These are phyloP conservation scores for Condylura cristata DNA, from an alignment of 2,113 vertebrate species.

Conservation along the genomic window DNA sequence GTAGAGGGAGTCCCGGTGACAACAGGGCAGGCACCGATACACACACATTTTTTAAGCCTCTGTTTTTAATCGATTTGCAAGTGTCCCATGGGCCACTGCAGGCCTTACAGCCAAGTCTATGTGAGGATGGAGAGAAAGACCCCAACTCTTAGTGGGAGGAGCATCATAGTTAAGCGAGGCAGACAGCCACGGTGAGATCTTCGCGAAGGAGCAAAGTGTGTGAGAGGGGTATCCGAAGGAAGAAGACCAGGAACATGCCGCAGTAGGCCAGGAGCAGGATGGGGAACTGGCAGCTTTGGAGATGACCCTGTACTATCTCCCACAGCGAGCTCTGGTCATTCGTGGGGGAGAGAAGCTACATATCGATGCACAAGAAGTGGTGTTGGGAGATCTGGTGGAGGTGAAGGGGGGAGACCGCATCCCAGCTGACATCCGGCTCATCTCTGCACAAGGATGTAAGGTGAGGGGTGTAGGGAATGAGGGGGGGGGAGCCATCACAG, in stretches of 20 bases:
- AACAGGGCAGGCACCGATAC: background rate
- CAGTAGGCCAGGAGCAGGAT: background rate
- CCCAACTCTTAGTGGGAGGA: background rate
- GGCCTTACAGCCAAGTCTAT: background rate
- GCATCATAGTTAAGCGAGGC: background rate
- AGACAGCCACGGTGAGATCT: background rate
- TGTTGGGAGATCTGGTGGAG: slow-evolving; percentile 91
- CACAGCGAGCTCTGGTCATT: slow-evolving; percentile 91
- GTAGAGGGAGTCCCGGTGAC: background rate
- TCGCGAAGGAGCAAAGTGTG: background rate
- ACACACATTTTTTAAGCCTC: background rate
- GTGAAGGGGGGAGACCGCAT: slow-evolving; percentile 91
- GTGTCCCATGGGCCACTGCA: background rate
- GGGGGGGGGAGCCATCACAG: background rate
- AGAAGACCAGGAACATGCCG: background rate
- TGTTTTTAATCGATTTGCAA: background rate
- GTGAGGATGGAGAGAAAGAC: background rate
- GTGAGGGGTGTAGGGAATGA: slow-evolving; percentile 66
- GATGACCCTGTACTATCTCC: fast-evolving
- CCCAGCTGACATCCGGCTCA: slow-evolving; percentile 90
- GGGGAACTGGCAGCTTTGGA: background rate
- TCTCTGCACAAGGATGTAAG: slow-evolving; percentile 91
- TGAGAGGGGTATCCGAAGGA: background rate
- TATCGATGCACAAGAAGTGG: slow-evolving; percentile 87
- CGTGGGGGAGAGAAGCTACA: slow-evolving; percentile 89